These are phyloP conservation scores for Hyalella azteca DNA, from an alignment of 2,888 invertebrate genomes.

Conservation along the genomic window DNA sequence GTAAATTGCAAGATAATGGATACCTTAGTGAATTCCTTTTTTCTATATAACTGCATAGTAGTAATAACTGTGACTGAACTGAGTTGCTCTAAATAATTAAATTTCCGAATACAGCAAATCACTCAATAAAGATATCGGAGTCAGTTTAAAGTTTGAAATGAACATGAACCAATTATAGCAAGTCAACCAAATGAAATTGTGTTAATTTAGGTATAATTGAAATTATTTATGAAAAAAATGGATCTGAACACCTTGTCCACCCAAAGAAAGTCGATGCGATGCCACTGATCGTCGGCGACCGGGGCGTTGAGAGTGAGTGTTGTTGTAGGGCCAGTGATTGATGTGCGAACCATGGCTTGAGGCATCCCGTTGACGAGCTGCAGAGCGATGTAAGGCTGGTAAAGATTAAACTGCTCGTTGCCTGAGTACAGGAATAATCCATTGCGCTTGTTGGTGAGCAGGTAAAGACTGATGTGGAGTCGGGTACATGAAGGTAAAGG, in stretches of 20 bases:
- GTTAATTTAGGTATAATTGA: too few species aligned
- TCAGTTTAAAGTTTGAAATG: too few species aligned
- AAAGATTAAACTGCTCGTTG: neutral
- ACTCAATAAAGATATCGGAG: too few species aligned
- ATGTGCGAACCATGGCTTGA: constrained; percentile 10
- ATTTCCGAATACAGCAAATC: too few species aligned
- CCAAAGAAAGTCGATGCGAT: constrained; percentile 83
- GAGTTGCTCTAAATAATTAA: too few species aligned
- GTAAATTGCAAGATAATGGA: too few species aligned
- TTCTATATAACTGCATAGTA: too few species aligned
- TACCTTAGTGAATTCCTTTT: too few species aligned
- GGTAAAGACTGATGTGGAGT: constrained; percentile 79
- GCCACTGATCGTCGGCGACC: constrained; percentile 82
- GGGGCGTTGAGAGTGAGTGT: constrained; percentile 28
- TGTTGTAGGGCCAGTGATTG: constrained; percentile 21
- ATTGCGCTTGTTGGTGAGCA: constrained; percentile 76
- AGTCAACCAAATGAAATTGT: too few species aligned
- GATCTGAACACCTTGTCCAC: constrained; percentile 65
- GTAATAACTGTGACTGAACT: too few species aligned
- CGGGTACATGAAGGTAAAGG: constrained; percentile 85
- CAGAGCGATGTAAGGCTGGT: constrained; percentile 27
- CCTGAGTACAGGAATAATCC: constrained; percentile 92
- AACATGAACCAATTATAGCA: too few species aligned
- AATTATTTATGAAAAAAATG: too few species aligned
- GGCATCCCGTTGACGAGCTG: neutral